Percentiles rank a stretch among this genome's conserved stretches.
Evolutionary conservation across 1,140 invertebrate species (phyloP).

Genomic region (Atta texana): DNA sequence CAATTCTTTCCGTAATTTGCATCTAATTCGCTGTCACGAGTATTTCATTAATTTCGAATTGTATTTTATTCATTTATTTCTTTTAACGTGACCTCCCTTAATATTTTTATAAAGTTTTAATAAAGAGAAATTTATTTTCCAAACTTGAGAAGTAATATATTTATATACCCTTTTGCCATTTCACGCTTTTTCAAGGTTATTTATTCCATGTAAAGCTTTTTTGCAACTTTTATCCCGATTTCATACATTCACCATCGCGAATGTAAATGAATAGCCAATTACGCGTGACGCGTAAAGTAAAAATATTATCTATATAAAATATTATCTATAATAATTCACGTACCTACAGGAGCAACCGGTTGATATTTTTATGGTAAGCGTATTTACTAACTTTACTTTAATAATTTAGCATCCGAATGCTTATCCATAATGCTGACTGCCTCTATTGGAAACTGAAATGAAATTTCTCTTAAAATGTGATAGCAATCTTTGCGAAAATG

Average conservation of each 20-base stretch:
- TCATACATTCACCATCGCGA: neutral
- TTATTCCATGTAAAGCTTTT: neutral
- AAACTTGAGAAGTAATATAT: neutral
- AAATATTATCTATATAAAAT: constrained; percentile 30
- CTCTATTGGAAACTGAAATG: neutral
- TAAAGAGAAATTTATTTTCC: constrained; percentile 17
- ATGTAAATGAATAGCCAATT: neutral
- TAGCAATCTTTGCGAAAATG: neutral
- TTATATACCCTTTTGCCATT: neutral
- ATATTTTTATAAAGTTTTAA: neutral
- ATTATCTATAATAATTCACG: neutral
- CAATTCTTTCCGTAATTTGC: constrained; percentile 4
- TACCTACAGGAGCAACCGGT: constrained; percentile 11
- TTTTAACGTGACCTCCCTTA: neutral
- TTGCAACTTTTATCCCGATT: constrained; percentile 1
- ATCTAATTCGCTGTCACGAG: neutral
- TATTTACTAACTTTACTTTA: neutral
- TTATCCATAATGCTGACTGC: neutral
- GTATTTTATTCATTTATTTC: neutral
- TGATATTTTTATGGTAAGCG: constrained; percentile 17
- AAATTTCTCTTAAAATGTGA: constrained; percentile 21
- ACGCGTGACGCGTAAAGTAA: constrained; percentile 28
- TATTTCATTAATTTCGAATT: neutral
- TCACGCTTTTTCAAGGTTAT: neutral
- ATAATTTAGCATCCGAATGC: neutral